A percentile compares a stretch with the other conserved stretches of the same genome.
These are phyloP conservation scores for Helogale parvula DNA, from an alignment of 2,113 vertebrate species.

Conservation along the genomic window DNA sequence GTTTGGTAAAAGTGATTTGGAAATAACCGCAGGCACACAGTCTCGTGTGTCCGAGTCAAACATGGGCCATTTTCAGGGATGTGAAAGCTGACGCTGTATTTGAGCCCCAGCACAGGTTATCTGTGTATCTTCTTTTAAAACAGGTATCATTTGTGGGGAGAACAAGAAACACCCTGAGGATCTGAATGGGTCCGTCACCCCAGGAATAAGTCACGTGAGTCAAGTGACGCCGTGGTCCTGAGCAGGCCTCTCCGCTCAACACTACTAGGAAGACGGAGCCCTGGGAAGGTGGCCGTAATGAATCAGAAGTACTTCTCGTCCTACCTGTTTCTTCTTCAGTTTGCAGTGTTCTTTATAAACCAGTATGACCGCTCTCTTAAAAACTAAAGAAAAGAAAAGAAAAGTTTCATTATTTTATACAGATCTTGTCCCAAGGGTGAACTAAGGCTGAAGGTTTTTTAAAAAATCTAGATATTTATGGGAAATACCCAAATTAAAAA, in stretches of 20 bases:
- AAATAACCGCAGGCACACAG: background rate
- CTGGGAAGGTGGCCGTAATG: background rate
- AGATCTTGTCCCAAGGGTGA: background rate
- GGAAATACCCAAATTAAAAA: too few relatives aligned
- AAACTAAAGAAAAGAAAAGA: constrained; percentile 88
- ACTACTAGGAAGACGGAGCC: background rate
- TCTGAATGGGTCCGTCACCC: background rate
- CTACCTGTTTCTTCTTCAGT: constrained; percentile 97
- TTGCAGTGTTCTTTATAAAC: constrained; percentile 97
- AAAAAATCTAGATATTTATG: too few relatives aligned
- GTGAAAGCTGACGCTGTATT: background rate
- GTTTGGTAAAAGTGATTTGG: background rate
- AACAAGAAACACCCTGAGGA: background rate
- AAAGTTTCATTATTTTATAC: constrained; percentile 50
- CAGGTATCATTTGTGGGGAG: background rate
- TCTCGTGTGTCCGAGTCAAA: background rate
- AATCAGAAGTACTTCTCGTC: constrained; percentile 61
- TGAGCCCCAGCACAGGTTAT: background rate
- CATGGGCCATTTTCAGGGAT: background rate
- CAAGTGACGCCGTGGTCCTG: background rate
- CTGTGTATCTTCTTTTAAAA: background rate
- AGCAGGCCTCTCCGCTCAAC: background rate
- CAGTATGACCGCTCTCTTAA: constrained; percentile 97
- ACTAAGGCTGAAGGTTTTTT: background rate
- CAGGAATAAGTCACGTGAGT: background rate